Conservation (phyloP, 2,113 vertebrate genomes). For the Scopus umbretta region DNA sequence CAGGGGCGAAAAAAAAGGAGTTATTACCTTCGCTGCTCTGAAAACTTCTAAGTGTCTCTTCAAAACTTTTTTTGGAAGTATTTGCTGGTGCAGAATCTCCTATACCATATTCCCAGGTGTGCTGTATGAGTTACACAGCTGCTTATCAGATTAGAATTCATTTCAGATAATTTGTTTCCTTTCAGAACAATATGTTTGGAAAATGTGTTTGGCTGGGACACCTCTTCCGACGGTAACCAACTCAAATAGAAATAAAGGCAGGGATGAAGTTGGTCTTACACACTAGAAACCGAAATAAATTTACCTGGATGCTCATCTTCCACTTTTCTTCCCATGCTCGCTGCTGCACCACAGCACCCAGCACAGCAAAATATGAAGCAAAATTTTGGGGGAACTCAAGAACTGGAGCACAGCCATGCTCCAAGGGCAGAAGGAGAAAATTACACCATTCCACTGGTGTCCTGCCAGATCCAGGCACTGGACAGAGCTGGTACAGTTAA, state of each 20-base stretch:
- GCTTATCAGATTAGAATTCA: background rate
- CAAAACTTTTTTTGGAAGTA: background rate
- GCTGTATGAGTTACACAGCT: background rate
- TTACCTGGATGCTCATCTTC: background rate
- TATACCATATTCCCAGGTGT: background rate
- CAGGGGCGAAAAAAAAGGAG: background rate
- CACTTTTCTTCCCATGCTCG: fast-evolving
- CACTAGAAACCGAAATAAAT: background rate
- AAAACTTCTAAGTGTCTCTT: conserved; percentile 7
- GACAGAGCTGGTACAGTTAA: background rate
- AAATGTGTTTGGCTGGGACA: background rate
- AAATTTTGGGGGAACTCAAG: background rate
- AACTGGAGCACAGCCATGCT: background rate
- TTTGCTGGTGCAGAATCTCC: conserved; percentile 9
- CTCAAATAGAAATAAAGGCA: background rate
- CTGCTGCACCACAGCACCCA: background rate
- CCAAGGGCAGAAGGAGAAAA: background rate
- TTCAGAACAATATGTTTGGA: background rate
- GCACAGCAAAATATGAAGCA: fast-evolving
- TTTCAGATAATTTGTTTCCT: background rate
- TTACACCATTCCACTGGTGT: fast-evolving
- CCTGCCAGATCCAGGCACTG: background rate
- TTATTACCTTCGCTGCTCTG: background rate
- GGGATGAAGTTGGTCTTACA: background rate
- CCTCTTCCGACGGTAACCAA: background rate